Conservation (phyloP, 2,888 invertebrate genomes). For the Tolmerus cingulatus region DNA sequence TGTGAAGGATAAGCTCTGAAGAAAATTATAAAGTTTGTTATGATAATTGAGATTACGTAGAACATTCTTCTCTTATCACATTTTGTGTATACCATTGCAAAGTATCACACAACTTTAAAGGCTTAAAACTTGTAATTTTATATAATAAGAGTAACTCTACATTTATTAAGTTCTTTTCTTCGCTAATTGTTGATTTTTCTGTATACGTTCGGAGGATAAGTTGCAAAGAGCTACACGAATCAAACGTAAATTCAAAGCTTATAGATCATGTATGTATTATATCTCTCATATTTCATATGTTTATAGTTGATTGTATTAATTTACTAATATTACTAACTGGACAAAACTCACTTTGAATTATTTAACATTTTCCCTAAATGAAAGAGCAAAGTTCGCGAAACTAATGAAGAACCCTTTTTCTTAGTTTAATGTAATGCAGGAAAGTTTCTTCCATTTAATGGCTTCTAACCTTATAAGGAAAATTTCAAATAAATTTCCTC, state of each 20-base stretch:
- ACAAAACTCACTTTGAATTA: not conserved
- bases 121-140: too few species aligned
- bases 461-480: not conserved
- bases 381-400: not conserved
- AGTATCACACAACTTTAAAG: too few species aligned
- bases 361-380: not conserved
- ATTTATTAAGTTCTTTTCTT: too few species aligned
- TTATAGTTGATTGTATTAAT: not conserved
- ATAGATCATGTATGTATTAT: too few species aligned
- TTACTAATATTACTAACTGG: not conserved
- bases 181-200: too few species aligned
- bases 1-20: not conserved
- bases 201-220: too few species aligned
- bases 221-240: too few species aligned
- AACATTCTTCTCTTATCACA: not conserved
- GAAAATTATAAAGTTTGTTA: not conserved
- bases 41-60: not conserved
- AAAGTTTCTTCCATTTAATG: not conserved
- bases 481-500: not conserved
- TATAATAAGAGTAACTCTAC: too few species aligned
- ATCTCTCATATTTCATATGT: too few species aligned
- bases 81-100: not conserved
- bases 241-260: too few species aligned
- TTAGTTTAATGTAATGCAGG: not conserved
- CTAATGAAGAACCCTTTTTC: not conserved